These are phyloP conservation scores for Selenia dentaria DNA, from an alignment of 2,888 invertebrate species.

Conservation along the genomic window DNA sequence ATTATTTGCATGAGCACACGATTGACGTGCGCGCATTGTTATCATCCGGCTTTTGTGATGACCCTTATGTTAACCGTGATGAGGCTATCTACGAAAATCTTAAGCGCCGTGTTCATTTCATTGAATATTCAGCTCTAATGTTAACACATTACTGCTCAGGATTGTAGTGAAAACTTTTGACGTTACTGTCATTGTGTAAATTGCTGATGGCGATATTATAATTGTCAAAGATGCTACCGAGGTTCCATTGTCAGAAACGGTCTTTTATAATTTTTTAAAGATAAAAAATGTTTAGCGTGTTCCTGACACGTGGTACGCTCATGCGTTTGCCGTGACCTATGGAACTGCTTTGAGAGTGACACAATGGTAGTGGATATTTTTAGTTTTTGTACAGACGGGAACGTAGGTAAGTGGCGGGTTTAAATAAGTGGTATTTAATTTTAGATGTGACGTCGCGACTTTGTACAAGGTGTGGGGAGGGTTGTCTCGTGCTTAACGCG, in stretches of 20 bases:
- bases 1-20: conserved; percentile 83
- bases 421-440: conserved; percentile 81
- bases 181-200: conserved; percentile 55
- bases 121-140: conserved; percentile 55
- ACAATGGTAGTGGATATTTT: conserved; percentile 80
- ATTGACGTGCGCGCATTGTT: conserved; percentile 83
- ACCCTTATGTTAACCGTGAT: conserved; percentile 79
- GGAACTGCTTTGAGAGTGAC: conserved; percentile 80
- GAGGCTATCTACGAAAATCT: conserved; percentile 49
- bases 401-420: conserved; percentile 82
- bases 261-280: conserved; percentile 82
- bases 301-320: conserved; percentile 81
- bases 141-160: conserved; percentile 51
- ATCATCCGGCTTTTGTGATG: conserved; percentile 83
- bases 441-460: conserved; percentile 76
- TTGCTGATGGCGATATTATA: conserved; percentile 71
- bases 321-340: conserved; percentile 80
- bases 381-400: conserved; percentile 78
- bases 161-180: conserved; percentile 38
- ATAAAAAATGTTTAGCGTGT: conserved; percentile 84
- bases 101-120: conserved; percentile 40
- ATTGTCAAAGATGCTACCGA: conserved; percentile 85
- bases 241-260: conserved; percentile 75
- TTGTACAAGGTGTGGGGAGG: conserved; percentile 74
- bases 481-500: conserved; percentile 74